Evolutionary conservation across 2,113 vertebrate genomes (phyloP).

Genomic region (Ranitomeya imitator): DNA sequence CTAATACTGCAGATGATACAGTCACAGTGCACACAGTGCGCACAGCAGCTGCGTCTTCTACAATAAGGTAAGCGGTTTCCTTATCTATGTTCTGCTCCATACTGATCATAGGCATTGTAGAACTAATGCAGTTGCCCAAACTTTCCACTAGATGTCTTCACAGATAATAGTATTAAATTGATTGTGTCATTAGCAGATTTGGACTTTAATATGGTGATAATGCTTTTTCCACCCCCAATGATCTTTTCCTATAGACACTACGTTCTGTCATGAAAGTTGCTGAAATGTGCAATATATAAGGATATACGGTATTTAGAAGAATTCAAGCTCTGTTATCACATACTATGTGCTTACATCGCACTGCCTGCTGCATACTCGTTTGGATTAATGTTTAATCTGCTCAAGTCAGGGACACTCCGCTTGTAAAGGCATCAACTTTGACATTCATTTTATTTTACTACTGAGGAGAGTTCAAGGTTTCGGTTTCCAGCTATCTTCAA

Average conservation of each 20-base stretch:
- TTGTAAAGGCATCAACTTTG: constrained; percentile 76
- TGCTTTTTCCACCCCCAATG: background rate
- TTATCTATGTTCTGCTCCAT: constrained; percentile 3
- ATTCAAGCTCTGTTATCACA: constrained; percentile 66
- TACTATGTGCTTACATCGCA: constrained; percentile 76
- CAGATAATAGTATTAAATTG: constrained; percentile 66
- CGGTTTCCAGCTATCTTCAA: constrained; percentile 15
- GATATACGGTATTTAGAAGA: constrained; percentile 37
- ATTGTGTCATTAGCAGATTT: constrained; percentile 25
- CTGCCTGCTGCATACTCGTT: constrained; percentile 68
- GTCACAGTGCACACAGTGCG: background rate
- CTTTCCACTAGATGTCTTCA: constrained; percentile 81
- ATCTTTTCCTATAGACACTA: constrained; percentile 22
- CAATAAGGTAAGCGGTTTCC: background rate
- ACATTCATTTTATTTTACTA: constrained; percentile 67
- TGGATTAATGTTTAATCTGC: constrained; percentile 81
- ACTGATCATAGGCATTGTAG: background rate
- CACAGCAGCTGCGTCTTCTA: background rate
- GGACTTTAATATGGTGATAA: constrained; percentile 37
- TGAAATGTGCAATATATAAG: background rate
- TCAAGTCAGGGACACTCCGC: constrained; percentile 76
- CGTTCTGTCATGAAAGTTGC: constrained; percentile 25
- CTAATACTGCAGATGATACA: background rate
- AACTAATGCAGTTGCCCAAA: constrained; percentile 69
- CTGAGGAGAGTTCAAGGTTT: constrained; percentile 64